Evolutionary conservation across 2,888 invertebrate species (phyloP).

Genomic region (Amorpha juglandis): DNA sequence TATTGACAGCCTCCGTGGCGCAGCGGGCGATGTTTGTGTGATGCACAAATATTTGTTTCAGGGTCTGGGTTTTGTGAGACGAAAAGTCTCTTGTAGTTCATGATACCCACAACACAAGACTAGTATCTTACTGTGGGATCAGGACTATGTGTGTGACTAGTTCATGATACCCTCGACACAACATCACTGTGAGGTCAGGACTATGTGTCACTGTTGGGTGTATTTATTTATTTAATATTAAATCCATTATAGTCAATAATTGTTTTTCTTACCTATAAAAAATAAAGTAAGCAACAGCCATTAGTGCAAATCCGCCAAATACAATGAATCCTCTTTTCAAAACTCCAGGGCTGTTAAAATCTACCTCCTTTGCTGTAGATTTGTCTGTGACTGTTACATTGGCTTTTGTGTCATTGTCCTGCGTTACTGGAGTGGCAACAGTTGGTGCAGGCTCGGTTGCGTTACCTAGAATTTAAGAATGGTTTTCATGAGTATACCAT

Average conservation of each 20-base stretch:
- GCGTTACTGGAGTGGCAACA: not conserved
- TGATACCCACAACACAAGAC: no score
- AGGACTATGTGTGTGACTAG: no score
- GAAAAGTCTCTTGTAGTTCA: no score
- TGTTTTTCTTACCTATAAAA: conserved; percentile 69
- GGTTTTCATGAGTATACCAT: not conserved
- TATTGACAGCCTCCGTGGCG: no score
- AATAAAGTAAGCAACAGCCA: conserved; percentile 75
- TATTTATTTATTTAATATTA: no score
- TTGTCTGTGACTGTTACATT: conserved; percentile 41
- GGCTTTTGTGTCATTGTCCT: conserved; percentile 11
- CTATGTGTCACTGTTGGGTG: no score
- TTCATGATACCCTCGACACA: no score
- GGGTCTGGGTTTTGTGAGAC: no score
- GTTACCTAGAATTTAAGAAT: conserved; percentile 15
- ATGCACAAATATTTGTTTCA: no score
- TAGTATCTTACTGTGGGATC: no score
- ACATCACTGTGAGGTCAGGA: no score
- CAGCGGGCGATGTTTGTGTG: no score
- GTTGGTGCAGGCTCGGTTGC: conserved; percentile 18
- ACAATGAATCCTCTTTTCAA: conserved; percentile 75
- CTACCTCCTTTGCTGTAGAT: conserved; percentile 45
- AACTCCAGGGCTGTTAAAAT: conserved; percentile 71
- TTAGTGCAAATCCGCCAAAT: conserved; percentile 75
- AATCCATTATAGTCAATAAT: conserved; percentile 1